Evolutionary conservation across 2,797 vertebrate genomes (phyloP), one percentile per base, ranked within the genome.

Genomic region (Pteronotus mesoamericanus): DNA sequence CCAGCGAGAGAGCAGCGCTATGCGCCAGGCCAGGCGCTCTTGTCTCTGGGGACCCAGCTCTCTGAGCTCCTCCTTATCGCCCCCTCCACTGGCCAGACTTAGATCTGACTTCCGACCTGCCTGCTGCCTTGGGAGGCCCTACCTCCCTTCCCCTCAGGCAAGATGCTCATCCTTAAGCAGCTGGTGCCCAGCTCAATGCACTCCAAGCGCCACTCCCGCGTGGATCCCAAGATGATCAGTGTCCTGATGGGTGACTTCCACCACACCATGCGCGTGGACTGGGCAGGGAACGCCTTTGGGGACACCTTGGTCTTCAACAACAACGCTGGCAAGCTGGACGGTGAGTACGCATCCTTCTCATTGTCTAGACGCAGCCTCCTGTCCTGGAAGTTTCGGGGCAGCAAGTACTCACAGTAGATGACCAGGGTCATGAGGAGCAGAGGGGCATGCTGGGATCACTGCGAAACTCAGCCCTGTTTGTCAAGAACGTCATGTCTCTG

Each of bases 231-330:
- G 98, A 99, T 99, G 99, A 99, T 99, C 98, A 99, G 99, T 5
- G 99, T 99, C 0, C 99, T 99, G 0, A 57, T 99, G 87, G 99
- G 99, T 0, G 99, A 99, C 95, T 99, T 99, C 97, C 99, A 99
- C 57, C 99, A 99, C 98, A 99, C 99, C 94, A 99, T 99, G 99
- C 99, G 99, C 0, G 99, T 99, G n/a, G 99, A 99, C 6, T 98
- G 99, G 3, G 99, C 99, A 0, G 99, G 99, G 0, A 99, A 99
- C 0, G 99, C 99, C 44, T 99, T 99, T 0, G 99, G 99, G 87
- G 99, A 99, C 98, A 99, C 99, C 3, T 99, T 99, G 0, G 99
- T 99, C 97, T 99, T 99, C 55, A 99, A 98, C 96, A 99, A 98
- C 89, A 99, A 99, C 42, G 98, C 99, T 0, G 99, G 99, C 0